phyloP scores from a whole-genome alignment of 2,797 vertebrate genomes.

The Acipenser transmontanus region DNA sequence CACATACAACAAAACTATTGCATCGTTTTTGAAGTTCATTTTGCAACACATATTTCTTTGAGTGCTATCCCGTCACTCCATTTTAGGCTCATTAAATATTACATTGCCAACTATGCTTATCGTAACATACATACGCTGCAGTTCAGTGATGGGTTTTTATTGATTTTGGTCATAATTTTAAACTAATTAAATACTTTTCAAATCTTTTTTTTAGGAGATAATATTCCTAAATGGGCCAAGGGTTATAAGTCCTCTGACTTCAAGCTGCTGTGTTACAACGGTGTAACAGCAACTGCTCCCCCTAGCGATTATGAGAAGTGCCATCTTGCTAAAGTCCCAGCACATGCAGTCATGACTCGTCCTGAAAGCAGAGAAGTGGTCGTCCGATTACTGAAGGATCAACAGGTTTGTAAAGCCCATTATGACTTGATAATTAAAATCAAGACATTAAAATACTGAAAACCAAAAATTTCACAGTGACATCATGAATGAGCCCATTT shows the following conservation, averaged over 20 bases:
- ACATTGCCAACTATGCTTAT: neutral
- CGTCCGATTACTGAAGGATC: conserved; percentile 47
- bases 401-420: conserved; percentile 58
- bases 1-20: too few species aligned
- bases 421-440: neutral
- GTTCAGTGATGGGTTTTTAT: neutral
- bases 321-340: conserved; percentile 67
- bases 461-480: neutral
- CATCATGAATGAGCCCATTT: neutral
- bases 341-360: conserved; percentile 74
- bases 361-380: conserved; percentile 50
- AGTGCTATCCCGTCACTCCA: too few species aligned
- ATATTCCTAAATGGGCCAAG: conserved; percentile 35
- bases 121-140: too few species aligned
- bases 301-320: conserved; percentile 50
- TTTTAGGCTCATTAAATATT: too few species aligned
- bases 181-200: neutral
- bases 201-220: conserved; percentile 28
- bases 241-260: conserved; percentile 38
- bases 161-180: neutral
- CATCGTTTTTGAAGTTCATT: too few species aligned
- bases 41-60: too few species aligned
- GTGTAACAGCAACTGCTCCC: conserved; percentile 32
- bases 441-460: neutral
- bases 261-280: conserved; percentile 65